Conservation (phyloP, 2,113 vertebrate genomes). For the Crotalus helleri region DNA sequence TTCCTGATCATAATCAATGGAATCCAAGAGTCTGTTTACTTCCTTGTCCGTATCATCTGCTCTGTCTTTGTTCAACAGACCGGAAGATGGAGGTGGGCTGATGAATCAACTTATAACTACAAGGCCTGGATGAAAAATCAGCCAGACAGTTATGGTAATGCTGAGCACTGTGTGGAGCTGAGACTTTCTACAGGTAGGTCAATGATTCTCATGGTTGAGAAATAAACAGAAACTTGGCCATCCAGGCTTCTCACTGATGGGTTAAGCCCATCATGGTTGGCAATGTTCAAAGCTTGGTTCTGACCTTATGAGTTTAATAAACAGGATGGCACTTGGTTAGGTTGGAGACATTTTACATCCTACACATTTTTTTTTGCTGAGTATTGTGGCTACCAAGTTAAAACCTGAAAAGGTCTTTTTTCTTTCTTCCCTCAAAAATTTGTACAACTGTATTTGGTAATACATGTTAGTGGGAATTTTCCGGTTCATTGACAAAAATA, state of each 20-base stretch:
- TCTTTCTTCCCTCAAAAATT: not conserved
- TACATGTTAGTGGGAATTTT: not conserved
- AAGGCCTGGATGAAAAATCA: not conserved
- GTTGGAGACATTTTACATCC: not conserved
- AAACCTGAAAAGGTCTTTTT: not conserved
- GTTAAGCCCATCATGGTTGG: not conserved
- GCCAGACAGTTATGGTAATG: not conserved
- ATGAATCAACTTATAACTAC: not conserved
- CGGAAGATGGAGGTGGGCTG: not conserved
- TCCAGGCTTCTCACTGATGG: too few species aligned
- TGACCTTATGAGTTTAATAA: too few species aligned
- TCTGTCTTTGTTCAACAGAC: not conserved
- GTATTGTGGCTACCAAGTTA: not conserved
- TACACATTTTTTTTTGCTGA: not conserved
- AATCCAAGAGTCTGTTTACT: not conserved
- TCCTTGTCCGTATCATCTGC: not conserved
- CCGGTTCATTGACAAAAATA: not conserved
- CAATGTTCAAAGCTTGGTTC: not conserved
- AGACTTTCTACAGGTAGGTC: not conserved
- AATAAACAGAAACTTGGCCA: not conserved
- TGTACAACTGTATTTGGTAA: not conserved
- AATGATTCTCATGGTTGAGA: not conserved
- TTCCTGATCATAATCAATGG: not conserved
- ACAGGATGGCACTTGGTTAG: not conserved
- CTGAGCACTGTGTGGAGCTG: not conserved